Evolutionary conservation across 2,888 invertebrate genomes (phyloP).

Genomic region (Euzetes globulus): DNA sequence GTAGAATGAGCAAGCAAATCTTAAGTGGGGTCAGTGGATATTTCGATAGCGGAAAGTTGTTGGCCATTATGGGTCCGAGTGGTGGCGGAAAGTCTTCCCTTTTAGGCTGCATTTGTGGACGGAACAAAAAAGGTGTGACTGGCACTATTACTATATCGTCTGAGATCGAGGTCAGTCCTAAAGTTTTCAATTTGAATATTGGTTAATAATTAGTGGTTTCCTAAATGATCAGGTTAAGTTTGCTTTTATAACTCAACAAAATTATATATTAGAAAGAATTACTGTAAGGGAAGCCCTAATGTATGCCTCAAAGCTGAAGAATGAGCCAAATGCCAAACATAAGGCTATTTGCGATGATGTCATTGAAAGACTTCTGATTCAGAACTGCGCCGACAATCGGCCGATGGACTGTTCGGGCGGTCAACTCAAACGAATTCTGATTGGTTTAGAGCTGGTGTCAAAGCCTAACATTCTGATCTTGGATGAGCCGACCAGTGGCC

Average conservation of each 20-base stretch:
- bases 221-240: constrained; percentile 9
- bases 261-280: constrained; percentile 73
- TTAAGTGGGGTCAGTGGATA: constrained; percentile 1
- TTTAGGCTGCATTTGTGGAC: neutral
- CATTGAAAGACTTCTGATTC: constrained; percentile 69
- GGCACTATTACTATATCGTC: constrained; percentile 9
- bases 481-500: constrained; percentile 80
- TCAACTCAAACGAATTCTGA: constrained; percentile 77
- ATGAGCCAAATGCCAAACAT: neutral
- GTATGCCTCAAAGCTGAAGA: constrained; percentile 18
- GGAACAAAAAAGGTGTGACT: neutral
- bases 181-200: neutral
- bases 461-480: constrained; percentile 87
- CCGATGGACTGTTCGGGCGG: constrained; percentile 74
- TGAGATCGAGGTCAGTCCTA: neutral
- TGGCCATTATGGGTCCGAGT: constrained; percentile 27
- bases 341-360: constrained; percentile 62
- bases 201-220: neutral
- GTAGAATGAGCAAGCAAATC: neutral
- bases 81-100: constrained; percentile 26
- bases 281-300: constrained; percentile 61
- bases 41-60: constrained; percentile 2
- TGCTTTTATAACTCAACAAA: constrained; percentile 71
- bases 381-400: constrained; percentile 63
- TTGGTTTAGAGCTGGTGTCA: constrained; percentile 79